Percentiles rank a stretch among this genome's conserved stretches.
phyloP scores from a whole-genome alignment of 2,113 vertebrate species.

The Leiothrix lutea region DNA sequence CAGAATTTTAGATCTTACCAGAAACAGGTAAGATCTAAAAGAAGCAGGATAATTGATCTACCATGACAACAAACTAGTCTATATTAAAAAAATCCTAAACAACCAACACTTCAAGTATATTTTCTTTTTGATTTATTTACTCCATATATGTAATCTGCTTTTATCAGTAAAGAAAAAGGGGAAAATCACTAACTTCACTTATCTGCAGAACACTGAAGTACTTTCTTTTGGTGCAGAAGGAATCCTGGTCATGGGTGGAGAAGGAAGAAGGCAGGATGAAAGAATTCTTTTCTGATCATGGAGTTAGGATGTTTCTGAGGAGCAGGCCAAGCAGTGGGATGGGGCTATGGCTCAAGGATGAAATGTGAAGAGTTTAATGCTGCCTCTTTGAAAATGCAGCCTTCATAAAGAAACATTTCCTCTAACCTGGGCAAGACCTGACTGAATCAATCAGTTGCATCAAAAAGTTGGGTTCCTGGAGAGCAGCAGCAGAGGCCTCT shows the following conservation, averaged over 20 bases:
- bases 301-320: background rate
- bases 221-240: background rate
- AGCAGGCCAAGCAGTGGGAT: background rate
- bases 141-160: background rate
- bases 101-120: background rate
- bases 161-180: background rate
- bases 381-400: background rate
- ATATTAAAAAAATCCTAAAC: background rate
- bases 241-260: background rate
- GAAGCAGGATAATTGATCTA: background rate
- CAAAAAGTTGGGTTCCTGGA: background rate
- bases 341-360: background rate
- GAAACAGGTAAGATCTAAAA: background rate
- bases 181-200: background rate
- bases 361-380: background rate
- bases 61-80: background rate
- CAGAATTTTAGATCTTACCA: background rate
- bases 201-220: background rate
- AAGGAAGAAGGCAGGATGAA: background rate
- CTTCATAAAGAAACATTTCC: background rate
- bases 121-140: background rate
- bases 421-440: background rate
- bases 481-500: accelerated
- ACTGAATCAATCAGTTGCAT: background rate
- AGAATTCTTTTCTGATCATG: background rate